phyloP scores from a whole-genome alignment of 2,797 vertebrate genomes.

The Botia almorhae region DNA sequence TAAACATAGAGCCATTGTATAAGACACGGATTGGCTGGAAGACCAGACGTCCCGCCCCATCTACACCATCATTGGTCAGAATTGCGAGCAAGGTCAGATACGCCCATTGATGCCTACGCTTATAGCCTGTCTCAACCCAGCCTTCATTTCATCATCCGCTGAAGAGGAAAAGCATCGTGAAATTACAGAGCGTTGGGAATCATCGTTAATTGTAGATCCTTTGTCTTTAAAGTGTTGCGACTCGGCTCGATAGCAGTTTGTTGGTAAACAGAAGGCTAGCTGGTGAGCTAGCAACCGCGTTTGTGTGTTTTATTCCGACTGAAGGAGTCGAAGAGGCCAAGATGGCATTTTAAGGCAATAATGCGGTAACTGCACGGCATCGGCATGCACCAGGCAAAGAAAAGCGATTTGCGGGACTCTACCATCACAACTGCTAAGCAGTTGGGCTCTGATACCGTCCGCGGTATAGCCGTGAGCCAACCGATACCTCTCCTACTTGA shows the following conservation, averaged over 20 bases:
- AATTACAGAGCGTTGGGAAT: fast-evolving
- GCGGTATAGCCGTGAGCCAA: slow-evolving; percentile 78
- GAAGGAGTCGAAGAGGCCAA: slow-evolving; percentile 59
- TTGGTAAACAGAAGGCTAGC: slow-evolving; percentile 47
- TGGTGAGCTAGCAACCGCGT: slow-evolving; percentile 49
- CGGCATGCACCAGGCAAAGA: slow-evolving; percentile 79
- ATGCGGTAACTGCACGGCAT: slow-evolving; percentile 78
- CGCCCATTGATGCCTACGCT: slow-evolving; percentile 44
- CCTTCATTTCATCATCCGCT: slow-evolving; percentile 24
- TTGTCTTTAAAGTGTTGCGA: background rate
- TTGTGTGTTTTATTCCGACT: slow-evolving; percentile 25
- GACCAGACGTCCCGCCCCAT: fast-evolving
- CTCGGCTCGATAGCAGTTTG: background rate
- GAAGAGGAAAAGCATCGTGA: background rate
- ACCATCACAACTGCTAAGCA: slow-evolving; percentile 78
- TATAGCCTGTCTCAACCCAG: slow-evolving; percentile 18
- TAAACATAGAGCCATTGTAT: background rate
- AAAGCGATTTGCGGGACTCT: slow-evolving; percentile 63
- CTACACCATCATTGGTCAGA: slow-evolving; percentile 65
- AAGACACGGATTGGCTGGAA: slow-evolving; percentile 63
- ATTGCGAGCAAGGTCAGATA: fast-evolving
- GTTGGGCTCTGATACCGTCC: slow-evolving; percentile 77
- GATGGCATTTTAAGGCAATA: slow-evolving; percentile 80
- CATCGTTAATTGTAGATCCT: background rate
- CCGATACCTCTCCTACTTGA: slow-evolving; percentile 78